Percentiles rank a stretch among this genome's conserved stretches.
Conservation (phyloP, 2,113 vertebrate species). For the Platycercus adscitus region DNA sequence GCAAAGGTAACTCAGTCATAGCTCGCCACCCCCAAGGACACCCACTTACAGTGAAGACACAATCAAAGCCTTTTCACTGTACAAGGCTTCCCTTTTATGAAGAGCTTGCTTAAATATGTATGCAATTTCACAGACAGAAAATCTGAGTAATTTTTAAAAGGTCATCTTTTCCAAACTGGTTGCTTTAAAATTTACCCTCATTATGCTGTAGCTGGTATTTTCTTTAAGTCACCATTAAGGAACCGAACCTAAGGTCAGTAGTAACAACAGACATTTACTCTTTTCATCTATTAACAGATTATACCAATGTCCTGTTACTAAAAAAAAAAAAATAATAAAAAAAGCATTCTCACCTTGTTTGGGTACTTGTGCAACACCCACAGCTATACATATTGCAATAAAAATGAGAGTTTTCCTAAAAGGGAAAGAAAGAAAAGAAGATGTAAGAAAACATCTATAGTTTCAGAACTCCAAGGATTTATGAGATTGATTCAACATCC, state of each 20-base stretch:
- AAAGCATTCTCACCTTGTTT: conserved; percentile 76
- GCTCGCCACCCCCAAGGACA: conserved; percentile 75
- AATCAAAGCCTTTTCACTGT: conserved; percentile 76
- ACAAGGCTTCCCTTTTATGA: conserved; percentile 77
- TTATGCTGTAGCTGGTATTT: conserved; percentile 37
- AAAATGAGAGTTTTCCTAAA: conserved; percentile 89
- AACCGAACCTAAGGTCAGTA: not conserved
- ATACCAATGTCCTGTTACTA: not conserved
- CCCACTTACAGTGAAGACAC: conserved; percentile 77
- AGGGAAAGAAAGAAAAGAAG: not conserved
- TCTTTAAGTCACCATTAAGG: conserved; percentile 4
- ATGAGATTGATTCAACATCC: not conserved
- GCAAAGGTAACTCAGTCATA: conserved; percentile 76
- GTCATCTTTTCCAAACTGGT: conserved; percentile 75
- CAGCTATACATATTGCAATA: conserved; percentile 87
- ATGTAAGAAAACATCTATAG: not conserved
- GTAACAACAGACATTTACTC: not conserved
- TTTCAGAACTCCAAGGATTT: not conserved
- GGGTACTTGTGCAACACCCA: conserved; percentile 79
- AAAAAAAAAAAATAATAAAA: not conserved
- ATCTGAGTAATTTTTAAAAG: conserved; percentile 75
- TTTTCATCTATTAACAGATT: not conserved
- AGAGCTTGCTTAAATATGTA: conserved; percentile 76
- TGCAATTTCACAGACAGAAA: conserved; percentile 77
- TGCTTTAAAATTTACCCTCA: conserved; percentile 53